phyloP scores from a whole-genome alignment of 2,113 vertebrate genomes.

The Ovibos moschatus region DNA sequence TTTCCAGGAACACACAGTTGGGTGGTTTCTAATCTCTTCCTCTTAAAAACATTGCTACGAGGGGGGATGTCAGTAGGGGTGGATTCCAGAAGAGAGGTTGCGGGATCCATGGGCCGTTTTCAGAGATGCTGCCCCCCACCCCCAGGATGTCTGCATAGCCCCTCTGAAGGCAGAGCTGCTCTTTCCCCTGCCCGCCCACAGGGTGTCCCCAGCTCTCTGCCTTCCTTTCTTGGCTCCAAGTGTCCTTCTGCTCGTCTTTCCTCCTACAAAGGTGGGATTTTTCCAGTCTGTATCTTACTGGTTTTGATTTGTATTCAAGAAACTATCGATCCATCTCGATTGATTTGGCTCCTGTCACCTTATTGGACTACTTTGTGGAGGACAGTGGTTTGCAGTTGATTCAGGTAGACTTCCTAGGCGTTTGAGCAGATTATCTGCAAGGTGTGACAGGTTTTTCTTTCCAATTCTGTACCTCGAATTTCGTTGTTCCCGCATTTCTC shows the following conservation, averaged over 20 bases:
- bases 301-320: rapidly evolving
- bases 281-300: neutral
- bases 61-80: rapidly evolving
- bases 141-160: neutral
- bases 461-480: rapidly evolving
- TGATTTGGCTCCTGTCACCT: neutral
- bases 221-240: neutral
- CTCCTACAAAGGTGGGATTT: rapidly evolving
- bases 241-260: neutral
- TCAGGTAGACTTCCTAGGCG: rapidly evolving
- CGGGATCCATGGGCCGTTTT: rapidly evolving
- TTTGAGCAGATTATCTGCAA: neutral
- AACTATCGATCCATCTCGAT: rapidly evolving
- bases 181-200: neutral
- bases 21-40: neutral
- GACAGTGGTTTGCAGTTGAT: rapidly evolving
- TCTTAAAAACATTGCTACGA: rapidly evolving
- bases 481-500: rapidly evolving
- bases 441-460: rapidly evolving
- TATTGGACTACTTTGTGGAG: rapidly evolving
- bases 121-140: neutral
- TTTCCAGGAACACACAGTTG: rapidly evolving
- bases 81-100: neutral
- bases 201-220: neutral
- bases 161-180: neutral